Evolutionary conservation across 2,888 invertebrate genomes (phyloP).

Genomic region (Eilema sororculum): DNA sequence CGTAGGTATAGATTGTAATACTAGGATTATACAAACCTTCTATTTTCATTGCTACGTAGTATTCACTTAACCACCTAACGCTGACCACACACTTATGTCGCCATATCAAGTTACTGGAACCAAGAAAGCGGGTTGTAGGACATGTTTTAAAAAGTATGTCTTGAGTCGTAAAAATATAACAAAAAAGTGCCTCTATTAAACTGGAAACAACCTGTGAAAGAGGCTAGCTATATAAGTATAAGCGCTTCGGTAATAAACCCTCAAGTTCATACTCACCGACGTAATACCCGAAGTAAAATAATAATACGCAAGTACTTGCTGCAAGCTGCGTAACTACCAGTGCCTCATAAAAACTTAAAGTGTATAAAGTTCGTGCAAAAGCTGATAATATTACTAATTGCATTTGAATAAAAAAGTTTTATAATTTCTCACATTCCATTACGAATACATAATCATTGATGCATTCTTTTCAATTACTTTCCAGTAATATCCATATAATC

Average conservation of each 20-base stretch:
- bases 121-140: too few species aligned
- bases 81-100: not conserved
- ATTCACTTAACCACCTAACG: too few species aligned
- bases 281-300: not conserved
- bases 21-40: too few species aligned
- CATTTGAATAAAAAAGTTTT: not conserved
- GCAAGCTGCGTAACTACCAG: not conserved
- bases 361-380: not conserved
- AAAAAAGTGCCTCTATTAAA: not conserved
- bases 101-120: too few species aligned
- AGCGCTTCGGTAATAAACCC: not conserved
- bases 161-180: not conserved
- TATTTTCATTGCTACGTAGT: too few species aligned
- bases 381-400: slow-evolving; percentile 1
- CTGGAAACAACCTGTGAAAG: not conserved
- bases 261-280: slow-evolving; percentile 1
- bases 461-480: not conserved
- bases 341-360: not conserved
- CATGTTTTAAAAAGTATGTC: too few species aligned
- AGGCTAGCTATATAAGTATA: not conserved
- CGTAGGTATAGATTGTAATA: too few species aligned
- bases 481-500: slow-evolving; percentile 3
- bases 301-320: not conserved
- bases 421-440: slow-evolving; percentile 4
- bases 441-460: not conserved